phyloP scores from a whole-genome alignment of 1,140 invertebrate genomes.

The Bradynema listronoti region DNA sequence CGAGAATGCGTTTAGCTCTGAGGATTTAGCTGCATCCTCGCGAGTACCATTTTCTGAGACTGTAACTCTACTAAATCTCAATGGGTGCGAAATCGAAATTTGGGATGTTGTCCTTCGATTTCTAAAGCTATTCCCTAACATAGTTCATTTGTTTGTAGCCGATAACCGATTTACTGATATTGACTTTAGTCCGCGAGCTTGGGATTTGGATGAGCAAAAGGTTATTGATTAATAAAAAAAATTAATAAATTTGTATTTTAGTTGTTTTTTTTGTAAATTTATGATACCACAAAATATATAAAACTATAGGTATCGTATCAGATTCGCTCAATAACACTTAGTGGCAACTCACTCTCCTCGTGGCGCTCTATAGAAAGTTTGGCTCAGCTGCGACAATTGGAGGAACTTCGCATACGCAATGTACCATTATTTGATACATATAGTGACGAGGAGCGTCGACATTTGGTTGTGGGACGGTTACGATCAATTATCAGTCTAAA shows the following conservation, averaged over 20 bases:
- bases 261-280: too few relatives aligned
- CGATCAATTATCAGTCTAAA: slow-evolving; percentile 8
- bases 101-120: slow-evolving; percentile 14
- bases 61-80: slow-evolving; percentile 16
- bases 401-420: slow-evolving; percentile 15
- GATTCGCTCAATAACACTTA: slow-evolving; percentile 10
- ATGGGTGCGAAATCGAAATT: slow-evolving; percentile 17
- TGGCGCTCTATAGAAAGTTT: slow-evolving; percentile 23
- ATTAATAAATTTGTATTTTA: background rate
- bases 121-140: slow-evolving; percentile 9
- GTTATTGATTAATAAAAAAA: background rate
- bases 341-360: background rate
- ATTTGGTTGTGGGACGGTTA: slow-evolving; percentile 18
- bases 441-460: slow-evolving; percentile 16
- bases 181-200: background rate
- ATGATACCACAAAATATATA: background rate
- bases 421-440: slow-evolving; percentile 13
- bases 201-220: background rate
- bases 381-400: slow-evolving; percentile 10
- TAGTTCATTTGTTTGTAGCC: slow-evolving; percentile 3
- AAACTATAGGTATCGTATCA: background rate
- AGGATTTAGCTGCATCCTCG: slow-evolving; percentile 5
- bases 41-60: slow-evolving; percentile 12
- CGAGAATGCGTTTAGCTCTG: slow-evolving; percentile 10
- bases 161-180: slow-evolving; percentile 3